Evolutionary conservation across 2,888 invertebrate species (phyloP).

Genomic region (Augochlorella aurata): DNA sequence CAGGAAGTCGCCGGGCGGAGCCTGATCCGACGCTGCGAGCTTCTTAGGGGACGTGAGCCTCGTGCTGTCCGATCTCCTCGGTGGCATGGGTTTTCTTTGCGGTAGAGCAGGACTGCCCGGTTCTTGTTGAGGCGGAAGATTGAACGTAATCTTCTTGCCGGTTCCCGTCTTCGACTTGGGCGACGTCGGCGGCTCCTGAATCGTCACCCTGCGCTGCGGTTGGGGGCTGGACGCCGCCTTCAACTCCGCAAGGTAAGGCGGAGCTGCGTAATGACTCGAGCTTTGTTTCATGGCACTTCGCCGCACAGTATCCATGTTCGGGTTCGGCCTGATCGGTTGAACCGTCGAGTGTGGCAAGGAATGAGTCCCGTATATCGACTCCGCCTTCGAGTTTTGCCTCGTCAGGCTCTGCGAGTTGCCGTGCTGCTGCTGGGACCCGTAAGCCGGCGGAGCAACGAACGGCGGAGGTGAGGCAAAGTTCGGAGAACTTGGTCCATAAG

Average conservation of each 20-base stretch:
- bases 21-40: constrained; percentile 87
- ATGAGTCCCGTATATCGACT: constrained; percentile 71
- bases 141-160: constrained; percentile 87
- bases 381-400: constrained; percentile 75
- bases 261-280: constrained; percentile 76
- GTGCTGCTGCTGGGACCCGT: constrained; percentile 72
- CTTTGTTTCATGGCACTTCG: constrained; percentile 79
- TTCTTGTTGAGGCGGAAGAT: constrained; percentile 83
- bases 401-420: constrained; percentile 67
- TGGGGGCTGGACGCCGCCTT: constrained; percentile 84
- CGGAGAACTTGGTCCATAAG: constrained; percentile 75
- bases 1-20: constrained; percentile 91
- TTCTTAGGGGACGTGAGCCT: constrained; percentile 87
- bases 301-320: constrained; percentile 78
- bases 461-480: constrained; percentile 71
- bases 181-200: constrained; percentile 84
- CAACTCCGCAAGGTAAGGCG: constrained; percentile 84
- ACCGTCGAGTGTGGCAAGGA: constrained; percentile 56
- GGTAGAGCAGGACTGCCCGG: constrained; percentile 85
- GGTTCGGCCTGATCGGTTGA: constrained; percentile 74
- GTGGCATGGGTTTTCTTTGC: constrained; percentile 87
- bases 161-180: constrained; percentile 83
- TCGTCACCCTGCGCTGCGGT: constrained; percentile 85
- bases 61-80: constrained; percentile 89
- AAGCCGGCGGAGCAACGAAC: constrained; percentile 74